Conservation (phyloP, 1,140 invertebrate species). For the Heliconius congener region DNA sequence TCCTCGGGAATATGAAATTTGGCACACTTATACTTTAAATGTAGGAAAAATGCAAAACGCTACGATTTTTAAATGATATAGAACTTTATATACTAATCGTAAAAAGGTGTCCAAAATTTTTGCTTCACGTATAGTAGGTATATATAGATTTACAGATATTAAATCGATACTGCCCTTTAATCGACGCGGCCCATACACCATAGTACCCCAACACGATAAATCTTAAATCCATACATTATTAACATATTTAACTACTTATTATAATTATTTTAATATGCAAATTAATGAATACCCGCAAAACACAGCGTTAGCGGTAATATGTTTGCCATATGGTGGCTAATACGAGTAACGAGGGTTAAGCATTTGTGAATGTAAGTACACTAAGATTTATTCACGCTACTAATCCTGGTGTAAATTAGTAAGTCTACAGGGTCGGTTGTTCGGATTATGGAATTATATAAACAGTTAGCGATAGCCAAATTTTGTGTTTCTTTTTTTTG, state of each 20-base stretch:
- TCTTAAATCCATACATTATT: neutral
- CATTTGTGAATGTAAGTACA: conserved; percentile 18
- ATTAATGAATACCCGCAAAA: neutral
- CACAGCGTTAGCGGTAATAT: conserved; percentile 19
- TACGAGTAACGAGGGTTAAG: conserved; percentile 12
- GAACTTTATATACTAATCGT: too few relatives aligned
- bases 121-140: too few relatives aligned
- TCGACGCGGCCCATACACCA: neutral
- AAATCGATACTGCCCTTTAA: neutral
- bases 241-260: conserved; percentile 6
- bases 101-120: too few relatives aligned
- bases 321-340: conserved; percentile 25
- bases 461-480: too few relatives aligned
- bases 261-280: conserved; percentile 4
- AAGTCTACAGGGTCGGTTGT: neutral
- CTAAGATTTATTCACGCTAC: conserved; percentile 29
- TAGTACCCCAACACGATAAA: neutral
- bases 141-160: too few relatives aligned
- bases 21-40: too few relatives aligned
- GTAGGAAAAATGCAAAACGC: too few relatives aligned
- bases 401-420: conserved; percentile 36
- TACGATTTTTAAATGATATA: too few relatives aligned
- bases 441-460: neutral
- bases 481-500: too few relatives aligned
- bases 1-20: too few relatives aligned